Evolutionary conservation across 1,140 invertebrate genomes (phyloP).

Genomic region (Drosophila nigromelanica): DNA sequence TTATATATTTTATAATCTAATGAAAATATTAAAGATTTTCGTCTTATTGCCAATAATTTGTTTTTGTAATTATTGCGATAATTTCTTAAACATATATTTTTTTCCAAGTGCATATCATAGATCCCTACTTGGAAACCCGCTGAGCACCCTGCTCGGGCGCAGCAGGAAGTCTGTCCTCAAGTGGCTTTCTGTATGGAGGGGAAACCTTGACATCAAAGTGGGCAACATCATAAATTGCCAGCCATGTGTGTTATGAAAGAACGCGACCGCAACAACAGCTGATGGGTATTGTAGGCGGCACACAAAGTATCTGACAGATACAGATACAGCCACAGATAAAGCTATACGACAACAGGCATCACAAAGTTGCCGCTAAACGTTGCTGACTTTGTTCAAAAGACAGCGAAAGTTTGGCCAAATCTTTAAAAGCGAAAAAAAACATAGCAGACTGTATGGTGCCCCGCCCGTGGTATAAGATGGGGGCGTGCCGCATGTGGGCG

Average conservation of each 20-base stretch:
- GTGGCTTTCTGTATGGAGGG: conserved; percentile 11
- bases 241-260: conserved; percentile 26
- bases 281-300: conserved; percentile 52
- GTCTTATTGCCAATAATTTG: too few species aligned
- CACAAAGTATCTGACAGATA: conserved; percentile 59
- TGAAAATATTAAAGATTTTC: too few species aligned
- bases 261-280: conserved; percentile 47
- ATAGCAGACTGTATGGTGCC: conserved; percentile 16
- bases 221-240: conserved; percentile 59
- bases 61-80: neutral
- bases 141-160: neutral
- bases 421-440: neutral
- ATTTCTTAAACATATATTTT: neutral
- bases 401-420: conserved; percentile 57
- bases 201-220: conserved; percentile 78
- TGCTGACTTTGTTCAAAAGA: conserved; percentile 10
- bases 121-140: neutral
- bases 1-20: too few species aligned
- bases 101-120: neutral
- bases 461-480: neutral
- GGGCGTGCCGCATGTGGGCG: conserved; percentile 12
- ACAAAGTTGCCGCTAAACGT: conserved; percentile 53
- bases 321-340: conserved; percentile 49
- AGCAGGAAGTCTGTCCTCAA: conserved; percentile 60
- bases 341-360: conserved; percentile 26